Base-by-base conservation (phyloP, 2,888 invertebrate species). In the Alloscopus bannaensis region DNA sequence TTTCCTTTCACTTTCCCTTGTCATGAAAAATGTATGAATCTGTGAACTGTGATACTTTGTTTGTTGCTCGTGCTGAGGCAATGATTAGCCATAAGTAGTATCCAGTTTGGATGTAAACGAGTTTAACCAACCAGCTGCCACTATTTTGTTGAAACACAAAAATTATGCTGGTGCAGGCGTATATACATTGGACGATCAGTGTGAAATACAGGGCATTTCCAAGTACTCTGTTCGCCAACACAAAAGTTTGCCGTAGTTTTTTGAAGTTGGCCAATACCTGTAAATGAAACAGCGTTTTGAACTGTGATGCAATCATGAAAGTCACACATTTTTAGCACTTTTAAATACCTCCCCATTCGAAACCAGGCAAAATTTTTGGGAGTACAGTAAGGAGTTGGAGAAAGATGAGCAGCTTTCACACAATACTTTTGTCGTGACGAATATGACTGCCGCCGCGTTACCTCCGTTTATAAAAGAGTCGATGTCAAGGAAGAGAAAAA, bases 401-500 rank as follows among this genome's bases (percentile, higher is more conserved):
- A 8, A 66, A 66, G 36, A 31, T 66, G 66, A 22, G 31, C 31
- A 16, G 13, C 22, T 36, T 66, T n/a, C n/a, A n/a, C n/a, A n/a
- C 11, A 66, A 24, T 4, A 45, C 22, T 2, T 31, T 66, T 31
- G 66, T 1, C 42, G 18, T 2, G 13, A 42, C 2, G 2, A 42
- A n/a, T 42, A 18, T n/a, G 18, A 42, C 2, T n/a, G 8, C 8
- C 2, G 13, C 3, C n/a, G 42, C 42, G n/a, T 2, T 42, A 3
- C 42, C 42, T 2, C 13, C 8, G 8, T 3, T 42, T 2, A 2
- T n/a, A 2, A n/a, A 16, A 2, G 2, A 18, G 42, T 42, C 42
- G 42, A 42, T 42, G 2, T 42, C n/a, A 8, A 2, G 18, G 8
- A 2, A 42, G 2, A 42, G 18, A 2, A 2, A 42, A 8, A 42